Base-by-base conservation (phyloP, 2,797 vertebrate species). In the Pogoniulus pusillus region DNA sequence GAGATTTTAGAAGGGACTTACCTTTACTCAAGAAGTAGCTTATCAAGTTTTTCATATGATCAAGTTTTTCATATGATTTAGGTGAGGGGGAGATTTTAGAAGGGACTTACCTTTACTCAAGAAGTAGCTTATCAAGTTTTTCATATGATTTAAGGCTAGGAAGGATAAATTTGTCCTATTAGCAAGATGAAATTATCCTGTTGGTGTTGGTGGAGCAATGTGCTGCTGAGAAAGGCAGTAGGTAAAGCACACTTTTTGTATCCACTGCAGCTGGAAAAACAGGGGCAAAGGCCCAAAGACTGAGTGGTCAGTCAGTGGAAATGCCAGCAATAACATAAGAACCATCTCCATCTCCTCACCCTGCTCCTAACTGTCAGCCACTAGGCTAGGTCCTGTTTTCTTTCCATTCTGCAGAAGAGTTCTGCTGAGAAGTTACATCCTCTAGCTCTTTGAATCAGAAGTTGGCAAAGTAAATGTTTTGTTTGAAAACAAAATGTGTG, bases 401-500 rank as follows among this genome's bases (percentile, higher is more conserved):
- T 85, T 91, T 45, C 63, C 35, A 10, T 43, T 69, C 15, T 49
- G 29, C 16, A 9, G 43, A 69, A 47, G 32, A 45, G 24, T 32
- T 23, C 18, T 3, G 3, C 2, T 88, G 69, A 90, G 60, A 60
- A 86, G 30, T 57, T 86, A 26, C 75, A 26, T 88, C 37, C 3
- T 3, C 29, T 62, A 80, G 79, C 47, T 78, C 59, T 88, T 91
- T 63, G 79, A 91, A 82, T 82, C 71, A 91, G 39, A 90, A 80
- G 43, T 30, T 85, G 39, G 20, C 59, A 57, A 90, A 69, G 23
- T 68, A 88, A 47, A 35, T 72, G 16, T 72, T 94, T 84, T 86
- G 16, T 71, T 91, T 91, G 71, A 93, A 70, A 92, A 23, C 27
- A 73, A 5, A 34, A 22, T 74, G 75, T 72, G 29, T 72, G 30